A percentile compares a stretch with the other conserved stretches of the same genome.
phyloP scores from a whole-genome alignment of 2,888 invertebrate species.

The Tachystola acroxantha region DNA sequence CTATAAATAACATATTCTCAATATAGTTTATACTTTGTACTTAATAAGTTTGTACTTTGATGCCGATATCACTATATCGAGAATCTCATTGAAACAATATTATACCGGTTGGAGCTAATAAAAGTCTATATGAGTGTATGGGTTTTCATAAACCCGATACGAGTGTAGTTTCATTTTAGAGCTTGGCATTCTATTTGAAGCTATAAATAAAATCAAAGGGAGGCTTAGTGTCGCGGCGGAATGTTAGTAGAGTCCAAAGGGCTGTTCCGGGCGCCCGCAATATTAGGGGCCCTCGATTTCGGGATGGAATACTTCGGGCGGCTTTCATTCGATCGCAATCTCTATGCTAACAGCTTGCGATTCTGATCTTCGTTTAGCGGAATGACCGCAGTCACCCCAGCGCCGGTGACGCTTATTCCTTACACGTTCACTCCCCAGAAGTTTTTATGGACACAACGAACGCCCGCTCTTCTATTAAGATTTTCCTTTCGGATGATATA shows the following conservation, averaged over 20 bases:
- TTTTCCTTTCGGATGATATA: constrained; percentile 40
- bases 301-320: constrained; percentile 71
- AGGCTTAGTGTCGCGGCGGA: constrained; percentile 50
- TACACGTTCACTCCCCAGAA: constrained; percentile 71
- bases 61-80: no score
- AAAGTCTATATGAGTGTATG: no score
- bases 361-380: constrained; percentile 78
- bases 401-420: constrained; percentile 71
- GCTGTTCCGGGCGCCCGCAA: constrained; percentile 66
- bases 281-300: constrained; percentile 66
- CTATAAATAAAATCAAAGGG: constrained; percentile 60
- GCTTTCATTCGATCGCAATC: constrained; percentile 76
- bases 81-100: no score
- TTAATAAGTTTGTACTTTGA: no score
- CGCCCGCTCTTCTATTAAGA: constrained; percentile 55
- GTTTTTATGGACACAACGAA: constrained; percentile 67
- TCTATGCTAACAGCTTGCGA: constrained; percentile 78
- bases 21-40: no score
- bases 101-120: no score
- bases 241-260: constrained; percentile 64
- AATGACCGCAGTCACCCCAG: constrained; percentile 76
- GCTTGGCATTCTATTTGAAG: constrained; percentile 35
- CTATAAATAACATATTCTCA: no score
- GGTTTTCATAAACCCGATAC: no score
- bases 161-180: constrained; percentile 32